Evolutionary conservation across 2,797 vertebrate genomes (phyloP).

Genomic region (Lacerta agilis): DNA sequence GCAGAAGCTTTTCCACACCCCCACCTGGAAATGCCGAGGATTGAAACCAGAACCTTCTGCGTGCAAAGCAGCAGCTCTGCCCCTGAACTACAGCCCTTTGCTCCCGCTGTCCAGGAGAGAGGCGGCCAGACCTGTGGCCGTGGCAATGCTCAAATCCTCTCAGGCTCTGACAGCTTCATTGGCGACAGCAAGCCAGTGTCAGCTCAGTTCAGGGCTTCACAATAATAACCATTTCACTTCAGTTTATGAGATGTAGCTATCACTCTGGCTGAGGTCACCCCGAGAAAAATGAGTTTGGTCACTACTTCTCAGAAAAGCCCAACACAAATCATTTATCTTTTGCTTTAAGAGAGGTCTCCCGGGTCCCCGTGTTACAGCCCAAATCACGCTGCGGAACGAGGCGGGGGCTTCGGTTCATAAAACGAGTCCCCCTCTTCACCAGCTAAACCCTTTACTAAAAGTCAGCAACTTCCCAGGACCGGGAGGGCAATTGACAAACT

Average conservation of each 20-base stretch:
- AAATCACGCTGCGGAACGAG: conserved; percentile 23
- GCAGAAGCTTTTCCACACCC: too few relatives aligned
- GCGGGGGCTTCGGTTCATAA: conserved; percentile 21
- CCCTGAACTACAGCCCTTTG: neutral
- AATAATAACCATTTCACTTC: conserved; percentile 71
- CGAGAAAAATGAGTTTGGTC: conserved; percentile 60
- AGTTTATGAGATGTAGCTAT: conserved; percentile 69
- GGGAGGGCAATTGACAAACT: conserved; percentile 30
- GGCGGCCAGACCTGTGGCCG: neutral
- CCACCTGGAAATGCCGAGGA: too few relatives aligned
- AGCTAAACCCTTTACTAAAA: neutral
- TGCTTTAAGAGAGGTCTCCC: neutral
- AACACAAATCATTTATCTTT: conserved; percentile 54
- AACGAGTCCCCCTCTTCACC: neutral
- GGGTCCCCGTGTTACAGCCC: conserved; percentile 39
- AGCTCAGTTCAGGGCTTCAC: conserved; percentile 61
- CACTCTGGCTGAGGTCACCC: conserved; percentile 66
- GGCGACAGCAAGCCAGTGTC: conserved; percentile 41
- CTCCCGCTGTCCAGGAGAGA: neutral
- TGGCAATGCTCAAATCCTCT: conserved; percentile 48
- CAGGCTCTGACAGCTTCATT: conserved; percentile 54
- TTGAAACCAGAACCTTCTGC: too few relatives aligned
- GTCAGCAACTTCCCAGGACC: conserved; percentile 41
- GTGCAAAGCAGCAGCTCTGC: too few relatives aligned
- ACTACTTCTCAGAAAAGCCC: conserved; percentile 48